Conservation (phyloP, 2,113 vertebrate genomes). For the Eolophus roseicapilla region DNA sequence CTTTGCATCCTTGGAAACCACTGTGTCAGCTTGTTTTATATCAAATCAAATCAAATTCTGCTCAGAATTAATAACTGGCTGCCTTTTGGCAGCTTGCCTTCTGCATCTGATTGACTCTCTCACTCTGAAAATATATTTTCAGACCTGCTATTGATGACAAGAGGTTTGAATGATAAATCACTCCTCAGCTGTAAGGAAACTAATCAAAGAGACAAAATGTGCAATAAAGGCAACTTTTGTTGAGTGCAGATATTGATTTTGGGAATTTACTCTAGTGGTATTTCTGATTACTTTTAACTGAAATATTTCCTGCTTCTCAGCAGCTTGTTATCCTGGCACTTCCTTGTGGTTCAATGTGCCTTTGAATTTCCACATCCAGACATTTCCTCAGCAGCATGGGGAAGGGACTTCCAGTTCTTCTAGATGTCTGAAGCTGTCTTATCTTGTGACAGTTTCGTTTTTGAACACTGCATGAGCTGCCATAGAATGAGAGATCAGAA, state of each 20-base stretch:
- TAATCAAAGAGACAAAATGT: slow-evolving; percentile 1
- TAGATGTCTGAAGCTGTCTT: background rate
- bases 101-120: background rate
- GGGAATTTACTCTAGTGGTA: background rate
- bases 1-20: background rate
- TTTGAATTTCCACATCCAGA: background rate
- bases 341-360: background rate
- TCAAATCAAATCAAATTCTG: background rate
- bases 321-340: background rate
- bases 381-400: background rate
- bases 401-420: background rate
- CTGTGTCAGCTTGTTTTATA: slow-evolving; percentile 3
- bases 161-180: background rate
- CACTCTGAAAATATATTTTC: background rate
- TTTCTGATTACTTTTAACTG: background rate
- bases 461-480: background rate
- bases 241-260: background rate
- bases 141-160: background rate
- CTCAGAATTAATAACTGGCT: background rate
- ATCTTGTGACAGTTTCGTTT: background rate
- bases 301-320: background rate
- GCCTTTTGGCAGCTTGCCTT: slow-evolving; percentile 5
- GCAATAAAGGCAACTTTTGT: background rate
- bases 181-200: background rate
- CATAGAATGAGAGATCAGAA: background rate